These are phyloP conservation scores for Gortyna flavago DNA, from an alignment of 2,888 invertebrate species.

Conservation along the genomic window DNA sequence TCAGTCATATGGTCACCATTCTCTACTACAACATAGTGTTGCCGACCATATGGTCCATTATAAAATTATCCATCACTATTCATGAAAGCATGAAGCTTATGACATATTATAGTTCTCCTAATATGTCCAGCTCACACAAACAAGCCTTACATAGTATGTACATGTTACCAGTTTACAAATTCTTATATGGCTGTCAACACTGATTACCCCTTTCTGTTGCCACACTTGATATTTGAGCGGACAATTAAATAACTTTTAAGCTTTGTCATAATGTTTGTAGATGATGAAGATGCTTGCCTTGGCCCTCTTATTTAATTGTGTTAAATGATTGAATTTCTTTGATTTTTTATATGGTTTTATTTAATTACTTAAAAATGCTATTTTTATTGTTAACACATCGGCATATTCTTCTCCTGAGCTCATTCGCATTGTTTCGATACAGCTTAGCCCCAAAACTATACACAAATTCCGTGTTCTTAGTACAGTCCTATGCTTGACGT, in stretches of 20 bases:
- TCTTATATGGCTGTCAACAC: slow-evolving; percentile 72
- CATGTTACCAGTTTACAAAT: slow-evolving; percentile 67
- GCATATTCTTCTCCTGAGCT: too few relatives aligned
- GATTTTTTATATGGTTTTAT: slow-evolving; percentile 25
- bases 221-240: slow-evolving; percentile 52
- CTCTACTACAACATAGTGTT: slow-evolving; percentile 25
- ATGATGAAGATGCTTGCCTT: slow-evolving; percentile 45
- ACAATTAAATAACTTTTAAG: slow-evolving; percentile 65
- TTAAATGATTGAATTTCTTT: slow-evolving; percentile 33
- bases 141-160: slow-evolving; percentile 67
- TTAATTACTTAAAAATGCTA: slow-evolving; percentile 26
- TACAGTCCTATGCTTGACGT: too few relatives aligned
- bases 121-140: slow-evolving; percentile 68
- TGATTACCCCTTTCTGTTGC: slow-evolving; percentile 65
- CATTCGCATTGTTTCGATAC: not conserved
- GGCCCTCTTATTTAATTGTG: slow-evolving; percentile 33
- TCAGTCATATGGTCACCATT: slow-evolving; percentile 57
- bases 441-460: not conserved
- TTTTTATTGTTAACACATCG: not conserved
- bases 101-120: slow-evolving; percentile 67
- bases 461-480: not conserved
- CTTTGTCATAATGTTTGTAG: slow-evolving; percentile 43
- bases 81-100: slow-evolving; percentile 65
- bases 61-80: slow-evolving; percentile 52
- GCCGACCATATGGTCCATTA: slow-evolving; percentile 63